phyloP scores from a whole-genome alignment of 2,888 invertebrate genomes.

The Norana najaformis region DNA sequence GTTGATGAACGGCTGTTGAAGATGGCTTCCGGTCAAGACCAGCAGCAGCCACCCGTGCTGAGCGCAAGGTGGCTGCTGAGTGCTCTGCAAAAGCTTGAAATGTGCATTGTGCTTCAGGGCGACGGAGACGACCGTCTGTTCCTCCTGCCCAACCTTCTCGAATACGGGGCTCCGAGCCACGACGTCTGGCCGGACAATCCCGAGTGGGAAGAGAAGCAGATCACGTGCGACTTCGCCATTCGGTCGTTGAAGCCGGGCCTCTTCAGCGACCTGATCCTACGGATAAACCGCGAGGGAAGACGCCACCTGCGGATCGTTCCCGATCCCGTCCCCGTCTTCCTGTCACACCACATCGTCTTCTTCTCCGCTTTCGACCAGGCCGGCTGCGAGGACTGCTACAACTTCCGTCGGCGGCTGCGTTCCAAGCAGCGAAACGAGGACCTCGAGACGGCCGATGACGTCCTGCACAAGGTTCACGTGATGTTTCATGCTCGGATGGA shows the following conservation, averaged over 20 bases:
- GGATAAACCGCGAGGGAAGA: conserved; percentile 43
- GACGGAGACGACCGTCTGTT: conserved; percentile 35
- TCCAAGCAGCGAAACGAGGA: conserved; percentile 29
- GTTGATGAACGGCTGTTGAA: conserved; percentile 43
- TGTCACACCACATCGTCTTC: conserved; percentile 47
- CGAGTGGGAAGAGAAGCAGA: conserved; percentile 49
- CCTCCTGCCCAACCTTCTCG: conserved; percentile 43
- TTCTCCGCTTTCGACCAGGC: conserved; percentile 46
- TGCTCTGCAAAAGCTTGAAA: conserved; percentile 44
- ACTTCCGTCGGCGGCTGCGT: conserved; percentile 35
- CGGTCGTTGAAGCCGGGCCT: conserved; percentile 42
- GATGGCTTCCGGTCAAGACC: conserved; percentile 24
- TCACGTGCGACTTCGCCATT: conserved; percentile 45
- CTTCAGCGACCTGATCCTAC: conserved; percentile 45
- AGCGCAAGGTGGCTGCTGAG: conserved; percentile 43
- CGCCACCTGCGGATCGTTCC: conserved; percentile 44
- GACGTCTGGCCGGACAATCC: conserved; percentile 48
- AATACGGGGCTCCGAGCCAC: conserved; percentile 44
- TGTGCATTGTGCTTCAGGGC: conserved; percentile 42
- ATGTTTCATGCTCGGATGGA: conserved; percentile 45
- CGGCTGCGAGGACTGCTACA: conserved; percentile 47
- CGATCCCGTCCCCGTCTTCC: conserved; percentile 47
- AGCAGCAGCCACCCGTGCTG: neutral
- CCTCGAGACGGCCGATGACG: conserved; percentile 40
- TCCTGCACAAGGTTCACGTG: conserved; percentile 47